Evolutionary conservation across 2,888 invertebrate species (phyloP).

Genomic region (Cetonia aurata): DNA sequence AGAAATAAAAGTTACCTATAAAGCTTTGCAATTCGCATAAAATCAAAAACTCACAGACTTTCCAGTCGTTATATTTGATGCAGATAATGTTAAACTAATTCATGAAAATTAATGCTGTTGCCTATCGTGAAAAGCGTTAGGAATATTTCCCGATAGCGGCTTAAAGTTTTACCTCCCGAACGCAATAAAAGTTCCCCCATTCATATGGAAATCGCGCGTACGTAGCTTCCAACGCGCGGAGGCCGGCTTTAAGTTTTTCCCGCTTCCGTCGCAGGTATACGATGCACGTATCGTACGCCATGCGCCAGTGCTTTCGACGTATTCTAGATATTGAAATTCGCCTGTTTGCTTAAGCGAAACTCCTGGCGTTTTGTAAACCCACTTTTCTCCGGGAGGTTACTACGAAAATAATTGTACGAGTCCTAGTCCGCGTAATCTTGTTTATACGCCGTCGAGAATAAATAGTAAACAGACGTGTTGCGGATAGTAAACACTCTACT

Average conservation of each 20-base stretch:
- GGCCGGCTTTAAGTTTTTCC: slow-evolving; percentile 3
- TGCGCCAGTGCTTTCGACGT: neutral
- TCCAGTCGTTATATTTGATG: neutral
- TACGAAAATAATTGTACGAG: slow-evolving; percentile 34
- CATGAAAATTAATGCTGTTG: too few relatives aligned
- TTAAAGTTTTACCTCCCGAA: slow-evolving; percentile 2
- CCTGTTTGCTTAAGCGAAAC: slow-evolving; percentile 17
- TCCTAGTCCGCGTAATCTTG: slow-evolving; percentile 36
- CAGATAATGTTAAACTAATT: neutral
- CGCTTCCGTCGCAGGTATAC: neutral
- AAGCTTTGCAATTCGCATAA: neutral
- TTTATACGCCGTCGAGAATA: slow-evolving; percentile 36
- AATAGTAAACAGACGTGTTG: slow-evolving; percentile 40
- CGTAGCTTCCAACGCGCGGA: too few relatives aligned
- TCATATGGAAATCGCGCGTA: neutral
- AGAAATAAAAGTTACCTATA: too few relatives aligned
- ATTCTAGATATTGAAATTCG: slow-evolving; percentile 19
- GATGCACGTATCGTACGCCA: neutral
- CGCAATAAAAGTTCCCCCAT: neutral
- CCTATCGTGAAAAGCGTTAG: too few relatives aligned
- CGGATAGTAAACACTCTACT: slow-evolving; percentile 34
- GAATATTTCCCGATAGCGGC: neutral
- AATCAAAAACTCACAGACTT: neutral
- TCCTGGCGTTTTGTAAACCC: slow-evolving; percentile 11
- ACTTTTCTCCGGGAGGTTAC: slow-evolving; percentile 20